Base-by-base conservation (phyloP, 2,113 vertebrate genomes). In the Brachypteracias leptosomus region DNA sequence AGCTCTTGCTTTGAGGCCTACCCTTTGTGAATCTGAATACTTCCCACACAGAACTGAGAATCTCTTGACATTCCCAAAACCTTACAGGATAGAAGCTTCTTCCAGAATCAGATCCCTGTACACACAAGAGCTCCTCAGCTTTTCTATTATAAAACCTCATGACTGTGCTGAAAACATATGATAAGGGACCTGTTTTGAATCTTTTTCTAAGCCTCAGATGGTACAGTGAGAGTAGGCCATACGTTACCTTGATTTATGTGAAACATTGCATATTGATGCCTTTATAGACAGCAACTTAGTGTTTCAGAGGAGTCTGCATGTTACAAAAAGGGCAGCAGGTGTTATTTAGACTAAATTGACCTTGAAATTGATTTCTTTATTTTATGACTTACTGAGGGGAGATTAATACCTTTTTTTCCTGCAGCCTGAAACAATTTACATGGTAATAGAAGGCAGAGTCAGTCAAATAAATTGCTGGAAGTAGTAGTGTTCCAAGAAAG, bases 301-400 rank as follows among this genome's bases (percentile, higher is more conserved):
- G 42, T 95, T 97, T 96, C 87, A 66, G 90, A 97, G 91, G 91
- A 97, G 90, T 44, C 90, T 81, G 88, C 79, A 18, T 96, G 95
- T 97, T 95, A 95, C 91, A 87, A 80, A 96, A 98, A 97, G 97
- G 97, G 97, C 96, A 97, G 98, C 98, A 98, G 98, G 98, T 98
- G 98, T 98, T 98, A 97, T 98, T 97, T 97, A 97, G 98, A 96
- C 96, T 98, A 98, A 98, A 98, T 98, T 98, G 98, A 98, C 98
- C 98, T 98, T 98, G 98, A 98, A 98, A 98, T 98, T 98, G 98
- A 98, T 98, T 98, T 98, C 98, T 98, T 98, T 98, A 98, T 98
- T 98, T 98, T 98, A 98, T 98, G 97, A 98, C 98, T 98, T 98
- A 98, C 98, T 95, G 95, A 97, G 95, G 95, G 84, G 97, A 97